Conservation (phyloP, 2,888 invertebrate species). For the Xylota sylvarum region DNA sequence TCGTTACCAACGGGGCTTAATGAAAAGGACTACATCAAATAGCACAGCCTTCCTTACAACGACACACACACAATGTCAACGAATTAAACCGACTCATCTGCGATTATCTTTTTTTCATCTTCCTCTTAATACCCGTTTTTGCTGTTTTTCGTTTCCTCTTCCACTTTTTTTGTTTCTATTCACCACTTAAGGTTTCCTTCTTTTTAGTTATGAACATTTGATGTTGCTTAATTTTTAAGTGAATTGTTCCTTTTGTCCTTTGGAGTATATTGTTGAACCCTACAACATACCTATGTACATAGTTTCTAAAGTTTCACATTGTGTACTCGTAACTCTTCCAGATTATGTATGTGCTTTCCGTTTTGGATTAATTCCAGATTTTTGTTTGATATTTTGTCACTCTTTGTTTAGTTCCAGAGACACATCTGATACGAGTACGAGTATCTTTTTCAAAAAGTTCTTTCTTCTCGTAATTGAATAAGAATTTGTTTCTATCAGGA, state of each 20-base stretch:
- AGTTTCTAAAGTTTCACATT: not conserved
- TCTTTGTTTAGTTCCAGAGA: not conserved
- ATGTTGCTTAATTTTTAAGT: not conserved
- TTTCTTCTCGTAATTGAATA: not conserved
- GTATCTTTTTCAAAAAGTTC: not conserved
- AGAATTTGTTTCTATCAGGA: not conserved
- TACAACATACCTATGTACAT: not conserved
- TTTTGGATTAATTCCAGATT: not conserved
- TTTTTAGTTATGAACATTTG: not conserved
- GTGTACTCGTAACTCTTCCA: not conserved
- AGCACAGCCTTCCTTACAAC: not conserved
- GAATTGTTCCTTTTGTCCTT: not conserved
- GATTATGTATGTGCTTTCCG: not conserved
- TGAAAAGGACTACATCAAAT: not conserved
- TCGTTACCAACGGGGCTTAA: not conserved
- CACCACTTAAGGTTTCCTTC: not conserved
- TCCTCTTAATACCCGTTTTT: constrained; percentile 1
- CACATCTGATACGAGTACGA: not conserved
- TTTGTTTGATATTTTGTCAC: not conserved
- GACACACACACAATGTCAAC: not conserved
- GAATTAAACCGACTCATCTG: constrained; percentile 9
- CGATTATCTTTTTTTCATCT: constrained; percentile 10
- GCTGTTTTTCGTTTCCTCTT: not conserved
- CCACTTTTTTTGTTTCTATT: not conserved
- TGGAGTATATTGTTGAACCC: not conserved